These are phyloP conservation scores for Microplitis manilae DNA, from an alignment of 2,888 invertebrate species.

Conservation along the genomic window DNA sequence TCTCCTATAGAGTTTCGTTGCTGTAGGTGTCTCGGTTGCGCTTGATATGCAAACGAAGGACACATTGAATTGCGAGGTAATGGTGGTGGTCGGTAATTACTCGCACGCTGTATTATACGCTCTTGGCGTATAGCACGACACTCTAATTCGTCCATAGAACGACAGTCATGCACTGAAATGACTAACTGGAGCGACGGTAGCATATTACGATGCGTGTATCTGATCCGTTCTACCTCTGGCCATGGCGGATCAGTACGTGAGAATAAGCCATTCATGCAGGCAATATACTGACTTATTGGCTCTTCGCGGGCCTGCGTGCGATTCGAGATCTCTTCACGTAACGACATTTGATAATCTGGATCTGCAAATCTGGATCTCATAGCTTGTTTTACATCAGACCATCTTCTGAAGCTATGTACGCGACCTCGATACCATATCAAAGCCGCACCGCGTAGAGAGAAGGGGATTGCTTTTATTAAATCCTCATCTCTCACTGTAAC, in stretches of 20 bases:
- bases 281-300: neutral
- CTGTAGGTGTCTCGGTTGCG: neutral
- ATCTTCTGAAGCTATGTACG: neutral
- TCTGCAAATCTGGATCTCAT: neutral
- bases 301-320: neutral
- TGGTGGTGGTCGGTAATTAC: neutral
- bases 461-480: neutral
- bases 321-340: neutral
- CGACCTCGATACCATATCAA: neutral
- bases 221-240: neutral
- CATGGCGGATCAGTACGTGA: neutral
- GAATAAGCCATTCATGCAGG: slow-evolving; percentile 7
- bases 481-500: neutral
- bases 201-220: neutral
- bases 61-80: neutral
- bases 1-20: neutral
- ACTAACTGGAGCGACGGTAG: neutral
- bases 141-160: neutral
- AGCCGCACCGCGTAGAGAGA: neutral
- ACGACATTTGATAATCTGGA: neutral
- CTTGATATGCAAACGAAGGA: neutral
- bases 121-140: neutral
- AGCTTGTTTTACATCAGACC: neutral
- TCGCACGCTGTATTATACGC: neutral
- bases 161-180: neutral